Percentiles rank a stretch among this genome's conserved stretches.
Evolutionary conservation across 2,888 invertebrate genomes (phyloP).

Genomic region (Pseudococcus viburni): DNA sequence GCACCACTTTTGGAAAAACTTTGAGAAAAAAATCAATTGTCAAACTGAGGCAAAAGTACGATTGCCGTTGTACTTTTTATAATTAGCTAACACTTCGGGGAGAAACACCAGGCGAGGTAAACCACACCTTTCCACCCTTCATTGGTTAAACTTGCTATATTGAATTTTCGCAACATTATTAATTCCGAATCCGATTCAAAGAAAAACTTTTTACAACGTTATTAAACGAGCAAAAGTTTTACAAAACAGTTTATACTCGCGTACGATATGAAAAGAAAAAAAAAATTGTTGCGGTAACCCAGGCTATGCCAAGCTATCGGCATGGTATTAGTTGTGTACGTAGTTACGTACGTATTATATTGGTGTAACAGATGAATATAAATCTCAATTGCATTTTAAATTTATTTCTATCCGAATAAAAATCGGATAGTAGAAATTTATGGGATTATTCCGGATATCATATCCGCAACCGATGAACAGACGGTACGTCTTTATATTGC

Average conservation of each 20-base stretch:
- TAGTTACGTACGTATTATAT: background rate
- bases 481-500: constrained; percentile 39
- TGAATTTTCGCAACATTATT: constrained; percentile 50
- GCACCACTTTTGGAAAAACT: no score
- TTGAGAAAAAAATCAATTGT: constrained; percentile 16
- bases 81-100: constrained; percentile 16
- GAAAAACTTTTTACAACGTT: constrained; percentile 51
- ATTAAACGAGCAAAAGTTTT: constrained; percentile 41
- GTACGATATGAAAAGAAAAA: constrained; percentile 27
- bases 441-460: constrained; percentile 54
- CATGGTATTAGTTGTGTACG: background rate
- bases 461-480: constrained; percentile 48
- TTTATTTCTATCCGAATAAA: constrained; percentile 33
- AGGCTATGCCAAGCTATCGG: background rate
- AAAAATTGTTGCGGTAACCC: constrained; percentile 22
- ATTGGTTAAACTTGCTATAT: constrained; percentile 3
- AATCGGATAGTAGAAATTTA: constrained; percentile 44
- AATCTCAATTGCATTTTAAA: constrained; percentile 42
- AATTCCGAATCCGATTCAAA: constrained; percentile 42
- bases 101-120: background rate
- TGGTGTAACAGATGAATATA: constrained; percentile 55
- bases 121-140: background rate
- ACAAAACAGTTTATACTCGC: background rate
- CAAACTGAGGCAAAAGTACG: background rate
- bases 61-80: constrained; percentile 39